Evolutionary conservation across 2,888 invertebrate genomes (phyloP), one percentile per base, ranked within the genome.

Genomic region (Melieria omissa): DNA sequence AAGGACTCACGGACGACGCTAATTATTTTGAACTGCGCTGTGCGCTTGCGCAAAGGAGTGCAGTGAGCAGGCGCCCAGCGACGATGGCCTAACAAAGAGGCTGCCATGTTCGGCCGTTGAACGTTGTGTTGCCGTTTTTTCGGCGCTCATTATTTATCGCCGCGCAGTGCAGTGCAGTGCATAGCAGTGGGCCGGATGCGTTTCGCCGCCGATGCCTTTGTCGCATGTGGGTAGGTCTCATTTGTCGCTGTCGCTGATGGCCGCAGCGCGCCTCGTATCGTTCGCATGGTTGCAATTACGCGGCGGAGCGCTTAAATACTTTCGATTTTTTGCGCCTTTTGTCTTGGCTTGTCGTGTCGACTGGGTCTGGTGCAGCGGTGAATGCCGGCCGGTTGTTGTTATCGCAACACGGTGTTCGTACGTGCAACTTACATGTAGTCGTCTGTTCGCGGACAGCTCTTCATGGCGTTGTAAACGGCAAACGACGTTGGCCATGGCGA

Each of bases 201-300:
- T 46, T 46, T 7, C 42, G 41, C 42, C 9, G 45, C 42, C 46
- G 12, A 52, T n/a, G 49, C 67, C 55, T 63, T 46, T 47, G 64
- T 49, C 67, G 73, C 76, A 73, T 74, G 78, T 76, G 74, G 78
- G 78, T 78, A 77, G 78, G 77, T 78, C 79, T 76, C 77, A 78
- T 79, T 78, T 77, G 76, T 78, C 77, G 76, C 65, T 73, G 71
- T 74, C 73, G 69, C 29, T 55, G 62, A 14, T 55, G 41, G 69
- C 46, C 29, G 54, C 54, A 46, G 45, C 61, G 61, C 62, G 60
- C 58, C 60, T 60, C 60, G 58, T 60, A 49, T 60, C 67, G 58
- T 60, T 58, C 52, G 58, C 60, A 67, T 60, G 58, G 45, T 52
- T 41, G 49, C 67, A 67, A 67, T 67, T 67, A 67, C 67, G 58